Evolutionary conservation across 2,113 vertebrate species (phyloP).

Genomic region (Osmerus mordax): DNA sequence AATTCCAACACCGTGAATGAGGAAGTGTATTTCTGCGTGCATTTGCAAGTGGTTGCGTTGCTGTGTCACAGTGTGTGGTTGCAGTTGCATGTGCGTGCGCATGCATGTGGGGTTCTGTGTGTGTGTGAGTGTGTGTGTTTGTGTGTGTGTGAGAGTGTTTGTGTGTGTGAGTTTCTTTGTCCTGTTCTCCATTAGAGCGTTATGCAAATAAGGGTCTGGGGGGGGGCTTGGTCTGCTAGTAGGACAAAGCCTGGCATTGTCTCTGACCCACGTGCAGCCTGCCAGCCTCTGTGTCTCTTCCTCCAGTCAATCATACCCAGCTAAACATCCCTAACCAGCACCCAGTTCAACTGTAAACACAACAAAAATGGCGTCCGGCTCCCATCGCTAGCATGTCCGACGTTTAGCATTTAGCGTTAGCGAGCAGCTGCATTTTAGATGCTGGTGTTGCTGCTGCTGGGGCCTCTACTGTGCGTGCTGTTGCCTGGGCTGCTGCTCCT

Average conservation of each 20-base stretch:
- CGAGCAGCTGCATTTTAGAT: constrained; percentile 32
- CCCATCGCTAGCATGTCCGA: not conserved
- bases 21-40: not conserved
- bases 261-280: too few relatives aligned
- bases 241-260: too few relatives aligned
- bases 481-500: constrained; percentile 44
- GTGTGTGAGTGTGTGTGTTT: not conserved
- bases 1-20: not conserved
- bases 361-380: too few relatives aligned
- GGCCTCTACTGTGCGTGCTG: constrained; percentile 48
- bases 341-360: constrained; percentile 37
- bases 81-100: not conserved
- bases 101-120: constrained; percentile 3
- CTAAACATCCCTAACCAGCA: not conserved
- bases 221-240: too few relatives aligned
- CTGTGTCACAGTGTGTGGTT: too few relatives aligned
- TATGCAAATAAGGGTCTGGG: constrained; percentile 57
- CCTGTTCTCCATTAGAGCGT: constrained; percentile 43
- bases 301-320: too few relatives aligned
- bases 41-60: too few relatives aligned
- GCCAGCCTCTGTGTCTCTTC: too few relatives aligned
- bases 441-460: constrained; percentile 54
- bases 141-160: constrained; percentile 3
- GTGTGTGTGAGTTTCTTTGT: constrained; percentile 1
- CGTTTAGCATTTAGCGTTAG: constrained; percentile 11